Percentiles rank a stretch among this genome's conserved stretches.
phyloP scores from a whole-genome alignment of 2,113 vertebrate species.

The Artemisiospiza belli region DNA sequence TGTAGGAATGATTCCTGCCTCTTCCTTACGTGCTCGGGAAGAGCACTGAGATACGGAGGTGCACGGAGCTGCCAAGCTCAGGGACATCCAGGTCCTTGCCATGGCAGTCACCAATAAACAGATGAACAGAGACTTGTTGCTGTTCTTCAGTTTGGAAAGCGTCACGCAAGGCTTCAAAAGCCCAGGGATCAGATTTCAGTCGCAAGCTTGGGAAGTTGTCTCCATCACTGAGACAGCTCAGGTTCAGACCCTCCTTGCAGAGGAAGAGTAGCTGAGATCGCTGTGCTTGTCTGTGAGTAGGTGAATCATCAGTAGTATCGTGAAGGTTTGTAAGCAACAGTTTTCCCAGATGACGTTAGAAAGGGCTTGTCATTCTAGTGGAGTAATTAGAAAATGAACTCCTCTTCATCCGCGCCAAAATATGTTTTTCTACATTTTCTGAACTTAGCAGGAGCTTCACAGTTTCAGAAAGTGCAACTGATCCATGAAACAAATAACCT shows the following conservation, averaged over 20 bases:
- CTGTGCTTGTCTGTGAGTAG: not conserved
- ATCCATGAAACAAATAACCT: not conserved
- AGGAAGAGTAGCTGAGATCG: not conserved
- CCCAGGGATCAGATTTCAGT: not conserved
- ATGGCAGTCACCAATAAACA: not conserved
- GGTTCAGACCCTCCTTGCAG: not conserved
- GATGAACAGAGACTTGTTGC: not conserved
- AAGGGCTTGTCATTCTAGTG: not conserved
- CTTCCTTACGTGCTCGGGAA: not conserved
- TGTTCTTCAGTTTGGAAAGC: not conserved
- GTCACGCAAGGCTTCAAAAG: not conserved
- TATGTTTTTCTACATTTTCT: not conserved
- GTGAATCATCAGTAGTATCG: accelerated
- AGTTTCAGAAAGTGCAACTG: not conserved
- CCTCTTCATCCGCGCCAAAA: not conserved
- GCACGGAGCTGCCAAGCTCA: not conserved
- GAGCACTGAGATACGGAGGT: not conserved
- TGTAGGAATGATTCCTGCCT: not conserved
- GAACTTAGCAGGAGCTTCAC: not conserved
- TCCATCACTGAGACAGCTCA: not conserved
- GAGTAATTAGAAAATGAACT: not conserved
- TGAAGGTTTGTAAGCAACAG: not conserved
- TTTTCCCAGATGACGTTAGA: not conserved
- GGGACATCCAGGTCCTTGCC: not conserved
- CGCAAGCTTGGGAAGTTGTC: not conserved